Evolutionary conservation across 2,797 vertebrate genomes (phyloP).

Genomic region (Acanthiza pusilla): DNA sequence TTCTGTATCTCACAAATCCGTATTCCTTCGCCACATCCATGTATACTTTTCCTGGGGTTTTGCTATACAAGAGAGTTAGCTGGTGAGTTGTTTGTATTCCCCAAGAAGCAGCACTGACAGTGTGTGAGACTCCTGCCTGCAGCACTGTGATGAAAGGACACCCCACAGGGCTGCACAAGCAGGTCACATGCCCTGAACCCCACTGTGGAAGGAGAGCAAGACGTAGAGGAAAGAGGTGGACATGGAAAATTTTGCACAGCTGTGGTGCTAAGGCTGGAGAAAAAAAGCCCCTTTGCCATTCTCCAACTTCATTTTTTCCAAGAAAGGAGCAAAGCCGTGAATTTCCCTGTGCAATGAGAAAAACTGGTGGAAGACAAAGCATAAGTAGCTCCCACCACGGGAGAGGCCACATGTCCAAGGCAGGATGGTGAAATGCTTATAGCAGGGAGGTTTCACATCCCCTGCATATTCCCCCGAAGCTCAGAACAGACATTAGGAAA

Average conservation of each 20-base stretch:
- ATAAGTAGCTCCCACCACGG: accelerated
- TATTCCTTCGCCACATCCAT: neutral
- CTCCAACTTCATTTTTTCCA: neutral
- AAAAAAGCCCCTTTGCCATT: neutral
- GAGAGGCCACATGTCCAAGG: neutral
- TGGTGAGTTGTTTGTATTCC: neutral
- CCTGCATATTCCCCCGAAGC: neutral
- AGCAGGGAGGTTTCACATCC: neutral
- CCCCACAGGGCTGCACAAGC: neutral
- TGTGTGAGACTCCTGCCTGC: neutral
- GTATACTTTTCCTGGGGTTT: neutral
- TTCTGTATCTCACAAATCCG: neutral
- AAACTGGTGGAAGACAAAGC: neutral
- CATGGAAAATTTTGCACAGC: neutral
- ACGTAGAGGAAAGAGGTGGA: accelerated
- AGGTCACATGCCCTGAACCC: accelerated
- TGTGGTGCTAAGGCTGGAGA: neutral
- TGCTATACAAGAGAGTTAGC: neutral
- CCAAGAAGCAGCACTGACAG: neutral
- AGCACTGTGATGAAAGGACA: neutral
- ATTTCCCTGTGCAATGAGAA: neutral
- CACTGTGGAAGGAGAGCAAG: neutral
- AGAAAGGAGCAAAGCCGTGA: neutral
- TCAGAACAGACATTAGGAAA: neutral
- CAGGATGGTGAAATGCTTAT: neutral